Evolutionary conservation across 2,888 invertebrate genomes (phyloP).

Genomic region (Lymantria dispar): DNA sequence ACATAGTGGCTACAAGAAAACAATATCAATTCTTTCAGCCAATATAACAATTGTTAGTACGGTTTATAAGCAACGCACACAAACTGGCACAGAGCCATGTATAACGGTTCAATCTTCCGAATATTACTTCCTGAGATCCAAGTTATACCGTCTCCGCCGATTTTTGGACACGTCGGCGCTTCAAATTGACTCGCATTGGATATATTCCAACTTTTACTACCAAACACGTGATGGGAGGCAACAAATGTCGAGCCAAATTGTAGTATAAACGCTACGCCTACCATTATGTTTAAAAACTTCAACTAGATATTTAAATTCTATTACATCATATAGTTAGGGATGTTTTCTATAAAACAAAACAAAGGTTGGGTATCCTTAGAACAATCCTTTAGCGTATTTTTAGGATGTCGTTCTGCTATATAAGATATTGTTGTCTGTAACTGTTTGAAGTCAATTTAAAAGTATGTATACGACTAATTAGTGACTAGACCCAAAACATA

Average conservation of each 20-base stretch:
- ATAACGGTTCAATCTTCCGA: constrained; percentile 1
- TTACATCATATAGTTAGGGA: no score
- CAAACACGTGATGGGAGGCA: background rate
- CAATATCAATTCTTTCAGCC: background rate
- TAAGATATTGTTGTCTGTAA: no score
- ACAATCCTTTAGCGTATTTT: no score
- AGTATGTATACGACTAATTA: no score
- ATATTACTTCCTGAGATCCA: background rate
- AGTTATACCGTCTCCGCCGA: constrained; percentile 14
- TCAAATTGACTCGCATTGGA: constrained; percentile 31
- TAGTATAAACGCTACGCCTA: background rate
- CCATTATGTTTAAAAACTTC: background rate
- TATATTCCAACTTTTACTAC: constrained; percentile 19
- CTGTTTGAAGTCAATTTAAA: no score
- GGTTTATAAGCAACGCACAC: background rate
- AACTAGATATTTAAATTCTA: background rate
- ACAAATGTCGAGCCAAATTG: background rate
- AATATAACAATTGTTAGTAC: background rate
- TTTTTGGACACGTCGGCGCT: constrained; percentile 22
- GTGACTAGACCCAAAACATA: no score
- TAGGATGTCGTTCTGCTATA: no score
- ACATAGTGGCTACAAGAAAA: background rate
- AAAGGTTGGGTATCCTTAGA: no score
- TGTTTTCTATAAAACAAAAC: no score
- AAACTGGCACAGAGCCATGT: background rate